These are phyloP conservation scores for Thalpophila matura DNA, from an alignment of 2,888 invertebrate genomes.

Conservation along the genomic window DNA sequence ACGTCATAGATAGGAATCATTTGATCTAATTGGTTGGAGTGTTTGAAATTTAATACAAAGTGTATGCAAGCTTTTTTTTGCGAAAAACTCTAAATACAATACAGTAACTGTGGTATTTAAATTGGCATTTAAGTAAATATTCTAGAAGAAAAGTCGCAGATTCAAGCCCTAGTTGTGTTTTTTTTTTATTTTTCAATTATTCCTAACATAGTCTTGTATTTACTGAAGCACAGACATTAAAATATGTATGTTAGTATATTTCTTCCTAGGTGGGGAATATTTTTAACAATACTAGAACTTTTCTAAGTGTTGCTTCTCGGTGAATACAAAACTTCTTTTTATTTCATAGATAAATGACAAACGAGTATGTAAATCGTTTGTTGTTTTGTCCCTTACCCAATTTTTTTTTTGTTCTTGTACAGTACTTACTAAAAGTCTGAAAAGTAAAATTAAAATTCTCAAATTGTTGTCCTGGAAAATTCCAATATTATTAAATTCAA, in stretches of 20 bases:
- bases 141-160: slow-evolving; percentile 15
- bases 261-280: no score
- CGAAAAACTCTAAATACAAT: slow-evolving; percentile 9
- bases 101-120: background rate
- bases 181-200: slow-evolving; percentile 59
- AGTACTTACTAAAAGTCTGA: slow-evolving; percentile 46
- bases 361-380: slow-evolving; percentile 52
- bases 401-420: slow-evolving; percentile 24
- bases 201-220: slow-evolving; percentile 51
- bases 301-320: slow-evolving; percentile 30
- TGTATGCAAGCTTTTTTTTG: slow-evolving; percentile 49
- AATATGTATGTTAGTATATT: no score
- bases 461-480: slow-evolving; percentile 26
- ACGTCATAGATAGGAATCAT: slow-evolving; percentile 32
- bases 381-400: slow-evolving; percentile 45
- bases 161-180: slow-evolving; percentile 35
- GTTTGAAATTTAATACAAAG: slow-evolving; percentile 48
- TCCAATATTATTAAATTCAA: slow-evolving; percentile 42
- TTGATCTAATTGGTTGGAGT: slow-evolving; percentile 52
- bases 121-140: background rate
- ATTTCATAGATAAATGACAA: slow-evolving; percentile 24
- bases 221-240: slow-evolving; percentile 26
- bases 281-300: no score
- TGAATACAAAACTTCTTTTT: slow-evolving; percentile 40
- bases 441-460: slow-evolving; percentile 35